Evolutionary conservation across 2,113 vertebrate genomes (phyloP).

Genomic region (Ramphastos sulfuratus): DNA sequence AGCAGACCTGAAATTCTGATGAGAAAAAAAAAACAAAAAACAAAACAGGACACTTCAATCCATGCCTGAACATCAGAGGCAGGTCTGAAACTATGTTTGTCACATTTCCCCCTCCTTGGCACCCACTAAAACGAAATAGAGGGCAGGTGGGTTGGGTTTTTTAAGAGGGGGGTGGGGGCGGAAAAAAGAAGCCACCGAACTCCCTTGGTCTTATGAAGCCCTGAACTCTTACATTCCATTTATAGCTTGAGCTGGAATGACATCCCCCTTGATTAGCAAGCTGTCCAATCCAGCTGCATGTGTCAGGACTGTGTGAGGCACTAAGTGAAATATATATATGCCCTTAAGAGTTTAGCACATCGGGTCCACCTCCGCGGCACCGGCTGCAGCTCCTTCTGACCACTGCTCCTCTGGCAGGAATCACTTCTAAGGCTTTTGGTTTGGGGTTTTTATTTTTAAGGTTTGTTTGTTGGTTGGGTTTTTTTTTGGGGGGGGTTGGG

Average conservation of each 20-base stretch:
- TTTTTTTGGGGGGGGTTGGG: not conserved
- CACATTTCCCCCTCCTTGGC: slow-evolving; percentile 37
- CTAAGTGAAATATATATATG: slow-evolving; percentile 87
- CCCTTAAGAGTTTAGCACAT: slow-evolving; percentile 74
- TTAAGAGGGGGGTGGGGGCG: not conserved
- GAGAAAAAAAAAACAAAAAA: slow-evolving; percentile 64
- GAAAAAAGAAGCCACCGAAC: slow-evolving; percentile 1
- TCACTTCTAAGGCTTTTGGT: slow-evolving; percentile 53
- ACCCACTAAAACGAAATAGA: not conserved
- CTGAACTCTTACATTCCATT: slow-evolving; percentile 82
- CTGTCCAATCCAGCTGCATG: slow-evolving; percentile 86
- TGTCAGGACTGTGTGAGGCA: slow-evolving; percentile 77
- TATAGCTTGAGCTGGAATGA: slow-evolving; percentile 82
- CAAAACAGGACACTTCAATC: not conserved
- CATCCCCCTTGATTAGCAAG: slow-evolving; percentile 79
- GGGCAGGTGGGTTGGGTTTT: not conserved
- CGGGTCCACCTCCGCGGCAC: slow-evolving; percentile 76
- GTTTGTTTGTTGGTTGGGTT: not conserved
- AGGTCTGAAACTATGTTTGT: slow-evolving; percentile 39
- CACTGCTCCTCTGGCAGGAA: slow-evolving; percentile 68
- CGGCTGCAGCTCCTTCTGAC: slow-evolving; percentile 74
- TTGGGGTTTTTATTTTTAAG: not conserved
- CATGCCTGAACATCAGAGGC: slow-evolving; percentile 4
- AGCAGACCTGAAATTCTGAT: slow-evolving; percentile 69
- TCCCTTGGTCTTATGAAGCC: slow-evolving; percentile 71